Base-by-base conservation (phyloP, 2,888 invertebrate genomes). In the Cryptophagus acutangulus region DNA sequence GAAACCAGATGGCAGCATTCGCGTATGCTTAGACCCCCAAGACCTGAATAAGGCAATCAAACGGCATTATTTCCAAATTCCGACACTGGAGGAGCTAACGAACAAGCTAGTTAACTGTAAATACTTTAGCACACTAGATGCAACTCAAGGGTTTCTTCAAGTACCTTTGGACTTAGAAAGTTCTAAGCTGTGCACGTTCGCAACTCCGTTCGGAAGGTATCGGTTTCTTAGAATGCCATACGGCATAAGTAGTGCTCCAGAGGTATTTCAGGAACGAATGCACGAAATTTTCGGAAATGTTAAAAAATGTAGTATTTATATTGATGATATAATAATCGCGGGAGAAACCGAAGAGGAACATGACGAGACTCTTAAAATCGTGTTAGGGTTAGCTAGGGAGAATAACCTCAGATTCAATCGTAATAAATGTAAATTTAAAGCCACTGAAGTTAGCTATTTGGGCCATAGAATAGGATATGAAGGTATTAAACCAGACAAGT, bases 261-360 rank as follows among this genome's bases (percentile, higher is more conserved):
- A 41, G 33, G 33, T 41, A 8, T 41, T 41, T 16, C 41, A 38
- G 20, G 15, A 13, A 41, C n/a, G 41, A 12, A 50, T 56, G 34
- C 36, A 36, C 12, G 28, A 54, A 25, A 45, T 54, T 13, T 52
- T 58, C 40, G 4, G 5, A n/a, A 46, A 42, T 13, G 37, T 52
- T 28, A 28, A 43, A 26, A 50, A 49, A 5, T 41, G 49, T 14
- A 36, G 47, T 30, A 41, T 55, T 17, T 56, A 55, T 35, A 44
- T 55, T 12, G 56, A 55, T 29, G 52, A 52, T 20, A 37, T 53
- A 18, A 38, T 52, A n/a, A 43, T 56, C 14, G 47, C 40, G 40
- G 50, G 49, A 10, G 41, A 50, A 36, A 52, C 40, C 9, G 16
- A 47, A 45, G 36, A 49, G 18, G 46, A 59, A 37, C 52, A 52